Conservation (phyloP, 1,140 invertebrate genomes). For the Atta texana region DNA sequence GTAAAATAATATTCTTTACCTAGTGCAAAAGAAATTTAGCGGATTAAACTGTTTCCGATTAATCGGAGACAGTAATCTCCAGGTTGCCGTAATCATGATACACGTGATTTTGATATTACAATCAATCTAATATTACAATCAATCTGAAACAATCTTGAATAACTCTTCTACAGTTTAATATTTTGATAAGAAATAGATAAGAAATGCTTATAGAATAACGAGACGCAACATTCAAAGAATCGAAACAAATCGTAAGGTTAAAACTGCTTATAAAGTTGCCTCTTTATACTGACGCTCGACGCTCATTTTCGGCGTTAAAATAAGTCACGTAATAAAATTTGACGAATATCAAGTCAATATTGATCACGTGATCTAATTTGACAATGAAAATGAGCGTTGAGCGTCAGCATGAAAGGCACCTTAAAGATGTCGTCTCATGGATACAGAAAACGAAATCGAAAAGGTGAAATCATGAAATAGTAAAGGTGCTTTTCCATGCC, state of each 20-base stretch:
- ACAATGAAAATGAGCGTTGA: too few relatives aligned
- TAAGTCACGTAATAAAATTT: too few relatives aligned
- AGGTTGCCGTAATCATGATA: slow-evolving; percentile 29
- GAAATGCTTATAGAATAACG: background rate
- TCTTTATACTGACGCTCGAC: too few relatives aligned
- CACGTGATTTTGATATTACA: background rate
- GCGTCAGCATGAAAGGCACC: too few relatives aligned
- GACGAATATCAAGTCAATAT: too few relatives aligned
- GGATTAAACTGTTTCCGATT: background rate
- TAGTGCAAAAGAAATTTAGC: slow-evolving; percentile 15
- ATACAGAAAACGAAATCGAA: too few relatives aligned
- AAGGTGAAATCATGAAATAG: too few relatives aligned
- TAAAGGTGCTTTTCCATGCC: too few relatives aligned
- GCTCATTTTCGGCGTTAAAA: too few relatives aligned
- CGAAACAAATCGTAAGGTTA: background rate
- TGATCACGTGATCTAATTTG: too few relatives aligned
- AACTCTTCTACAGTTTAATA: background rate
- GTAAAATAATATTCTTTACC: slow-evolving; percentile 36
- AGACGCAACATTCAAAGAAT: background rate
- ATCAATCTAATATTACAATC: background rate
- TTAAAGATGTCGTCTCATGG: too few relatives aligned
- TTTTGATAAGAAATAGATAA: background rate
- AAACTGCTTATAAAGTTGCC: background rate
- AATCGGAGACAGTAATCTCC: slow-evolving; percentile 15
- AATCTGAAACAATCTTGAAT: background rate